phyloP scores from a whole-genome alignment of 1,140 invertebrate species.

The Bombus pyrosoma region DNA sequence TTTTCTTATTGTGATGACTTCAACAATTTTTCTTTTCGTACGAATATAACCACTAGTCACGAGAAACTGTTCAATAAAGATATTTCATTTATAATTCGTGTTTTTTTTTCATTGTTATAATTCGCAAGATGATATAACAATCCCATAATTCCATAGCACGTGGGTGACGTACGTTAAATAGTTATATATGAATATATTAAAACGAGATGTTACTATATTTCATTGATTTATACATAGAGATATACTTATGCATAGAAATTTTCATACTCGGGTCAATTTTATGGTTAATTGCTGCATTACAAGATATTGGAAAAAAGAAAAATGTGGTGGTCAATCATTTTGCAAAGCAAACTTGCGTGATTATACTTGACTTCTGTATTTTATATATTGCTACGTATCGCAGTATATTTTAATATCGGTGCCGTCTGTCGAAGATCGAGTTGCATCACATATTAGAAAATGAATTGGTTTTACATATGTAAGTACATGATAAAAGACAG shows the following conservation, averaged over 20 bases:
- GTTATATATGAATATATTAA: background rate
- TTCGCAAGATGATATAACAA: constrained; percentile 25
- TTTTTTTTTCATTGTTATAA: background rate
- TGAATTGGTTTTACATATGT: background rate
- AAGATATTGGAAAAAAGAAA: background rate
- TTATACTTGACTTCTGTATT: background rate
- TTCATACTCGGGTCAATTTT: background rate
- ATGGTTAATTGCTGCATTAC: background rate
- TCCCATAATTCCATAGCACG: constrained; percentile 45
- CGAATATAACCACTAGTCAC: background rate
- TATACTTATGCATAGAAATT: background rate
- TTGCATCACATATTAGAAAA: background rate
- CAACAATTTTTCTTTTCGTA: background rate
- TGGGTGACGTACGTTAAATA: constrained; percentile 17
- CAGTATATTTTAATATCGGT: background rate
- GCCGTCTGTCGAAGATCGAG: background rate
- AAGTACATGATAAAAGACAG: too few relatives aligned
- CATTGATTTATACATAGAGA: background rate
- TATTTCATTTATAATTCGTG: background rate
- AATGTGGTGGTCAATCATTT: background rate
- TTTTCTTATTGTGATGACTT: background rate
- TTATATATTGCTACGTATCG: background rate
- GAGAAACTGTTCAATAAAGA: background rate
- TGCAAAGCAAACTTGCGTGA: background rate
- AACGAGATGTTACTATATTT: background rate